phyloP scores from a whole-genome alignment of 2,888 invertebrate species.

The Hypselothyrea guttata region DNA sequence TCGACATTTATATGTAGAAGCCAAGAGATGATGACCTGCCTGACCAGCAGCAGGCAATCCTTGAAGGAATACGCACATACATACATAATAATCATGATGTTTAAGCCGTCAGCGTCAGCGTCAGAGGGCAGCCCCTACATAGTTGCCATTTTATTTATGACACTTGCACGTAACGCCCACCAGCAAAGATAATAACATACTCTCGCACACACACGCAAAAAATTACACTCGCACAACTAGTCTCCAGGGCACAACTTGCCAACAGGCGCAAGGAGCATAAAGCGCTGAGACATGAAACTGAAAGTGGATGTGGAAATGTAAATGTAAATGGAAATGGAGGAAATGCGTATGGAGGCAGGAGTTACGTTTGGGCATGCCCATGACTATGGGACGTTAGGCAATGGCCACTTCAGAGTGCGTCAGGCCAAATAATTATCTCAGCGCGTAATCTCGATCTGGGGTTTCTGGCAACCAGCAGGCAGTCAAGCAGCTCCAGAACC shows the following conservation, averaged over 20 bases:
- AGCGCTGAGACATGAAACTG: slow-evolving; percentile 65
- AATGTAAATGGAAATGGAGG: slow-evolving; percentile 36
- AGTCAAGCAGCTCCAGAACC: slow-evolving; percentile 6
- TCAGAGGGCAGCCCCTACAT: slow-evolving; percentile 24
- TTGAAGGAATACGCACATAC: slow-evolving; percentile 31
- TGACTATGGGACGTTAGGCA: slow-evolving; percentile 20
- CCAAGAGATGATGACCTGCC: not conserved
- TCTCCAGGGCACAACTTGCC: slow-evolving; percentile 74
- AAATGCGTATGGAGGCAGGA: slow-evolving; percentile 20
- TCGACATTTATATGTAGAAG: slow-evolving; percentile 27
- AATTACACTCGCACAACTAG: slow-evolving; percentile 66
- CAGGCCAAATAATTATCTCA: slow-evolving; percentile 70
- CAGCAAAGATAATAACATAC: slow-evolving; percentile 67
- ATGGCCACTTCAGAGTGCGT: slow-evolving; percentile 39
- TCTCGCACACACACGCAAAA: slow-evolving; percentile 27
- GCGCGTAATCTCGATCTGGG: slow-evolving; percentile 66
- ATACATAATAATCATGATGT: slow-evolving; percentile 57
- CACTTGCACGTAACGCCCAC: slow-evolving; percentile 72
- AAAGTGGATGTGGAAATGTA: slow-evolving; percentile 56
- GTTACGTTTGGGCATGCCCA: slow-evolving; percentile 13
- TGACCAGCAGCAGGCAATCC: slow-evolving; percentile 1
- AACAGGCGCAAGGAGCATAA: slow-evolving; percentile 69
- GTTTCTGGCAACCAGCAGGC: slow-evolving; percentile 40
- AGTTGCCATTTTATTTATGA: slow-evolving; percentile 75
- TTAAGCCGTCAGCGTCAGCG: slow-evolving; percentile 45